Conservation (phyloP, 2,888 invertebrate genomes). For the Apodemia mormo region DNA sequence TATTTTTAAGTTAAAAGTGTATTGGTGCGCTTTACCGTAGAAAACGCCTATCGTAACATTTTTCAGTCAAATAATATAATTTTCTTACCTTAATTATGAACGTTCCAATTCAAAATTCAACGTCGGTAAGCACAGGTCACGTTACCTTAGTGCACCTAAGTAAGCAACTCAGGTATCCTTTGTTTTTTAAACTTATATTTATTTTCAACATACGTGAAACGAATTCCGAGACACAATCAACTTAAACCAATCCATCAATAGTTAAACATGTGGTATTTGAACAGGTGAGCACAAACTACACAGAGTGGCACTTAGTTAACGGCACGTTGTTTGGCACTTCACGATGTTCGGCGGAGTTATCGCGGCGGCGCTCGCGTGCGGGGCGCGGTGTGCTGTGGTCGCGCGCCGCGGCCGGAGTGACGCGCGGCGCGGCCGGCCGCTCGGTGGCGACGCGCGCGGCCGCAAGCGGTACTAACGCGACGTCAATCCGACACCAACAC, state of each 20-base stretch:
- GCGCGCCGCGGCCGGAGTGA: conserved; percentile 78
- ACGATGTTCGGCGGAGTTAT: conserved; percentile 47
- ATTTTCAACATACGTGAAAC: conserved; percentile 70
- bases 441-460: conserved; percentile 43
- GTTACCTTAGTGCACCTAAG: conserved; percentile 70
- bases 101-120: conserved; percentile 24
- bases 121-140: conserved; percentile 41
- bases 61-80: conserved; percentile 12
- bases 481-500: no score
- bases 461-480: conserved; percentile 44
- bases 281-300: conserved; percentile 51
- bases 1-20: neutral
- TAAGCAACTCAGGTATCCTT: conserved; percentile 68
- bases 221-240: conserved; percentile 59
- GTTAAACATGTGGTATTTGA: conserved; percentile 62
- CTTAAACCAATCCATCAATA: conserved; percentile 60
- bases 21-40: neutral
- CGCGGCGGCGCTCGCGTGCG: conserved; percentile 47
- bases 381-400: conserved; percentile 57
- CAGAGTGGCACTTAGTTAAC: conserved; percentile 14
- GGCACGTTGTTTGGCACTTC: conserved; percentile 50
- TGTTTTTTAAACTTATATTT: conserved; percentile 71
- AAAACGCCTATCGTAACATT: neutral
- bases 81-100: conserved; percentile 32
- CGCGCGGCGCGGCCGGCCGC: conserved; percentile 60